Conservation (phyloP, 2,113 vertebrate genomes). For the Xiphias gladius region DNA sequence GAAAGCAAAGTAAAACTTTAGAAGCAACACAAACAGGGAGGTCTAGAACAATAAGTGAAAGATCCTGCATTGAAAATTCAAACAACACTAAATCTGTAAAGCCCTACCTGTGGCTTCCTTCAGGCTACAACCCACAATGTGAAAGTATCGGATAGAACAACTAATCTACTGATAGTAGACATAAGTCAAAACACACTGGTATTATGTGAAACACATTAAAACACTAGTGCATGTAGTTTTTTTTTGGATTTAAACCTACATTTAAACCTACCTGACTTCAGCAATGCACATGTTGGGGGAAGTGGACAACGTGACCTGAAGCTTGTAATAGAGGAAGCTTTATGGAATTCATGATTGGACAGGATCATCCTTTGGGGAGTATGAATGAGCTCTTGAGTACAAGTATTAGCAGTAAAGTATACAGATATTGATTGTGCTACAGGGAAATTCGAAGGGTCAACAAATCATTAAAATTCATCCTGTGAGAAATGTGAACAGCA, state of each 20-base stretch:
- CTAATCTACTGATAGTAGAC: background rate
- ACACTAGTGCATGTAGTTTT: background rate
- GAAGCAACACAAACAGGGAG: constrained; percentile 5
- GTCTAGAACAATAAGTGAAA: constrained; percentile 15
- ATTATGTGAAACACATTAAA: background rate
- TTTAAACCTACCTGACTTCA: no score
- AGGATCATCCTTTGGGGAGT: constrained; percentile 10
- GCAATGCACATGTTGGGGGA: background rate
- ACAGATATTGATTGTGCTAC: background rate
- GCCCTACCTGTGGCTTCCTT: background rate
- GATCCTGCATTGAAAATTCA: constrained; percentile 39
- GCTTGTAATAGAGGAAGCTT: background rate
- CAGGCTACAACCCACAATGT: background rate
- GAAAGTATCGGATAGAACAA: constrained; percentile 1
- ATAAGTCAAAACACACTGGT: background rate
- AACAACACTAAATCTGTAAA: constrained; percentile 8
- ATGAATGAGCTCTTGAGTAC: background rate
- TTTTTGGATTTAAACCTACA: background rate
- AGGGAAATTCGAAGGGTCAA: background rate
- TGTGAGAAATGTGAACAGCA: background rate
- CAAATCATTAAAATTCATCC: background rate
- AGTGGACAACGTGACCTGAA: background rate
- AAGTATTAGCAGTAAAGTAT: background rate
- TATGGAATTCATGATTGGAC: background rate
- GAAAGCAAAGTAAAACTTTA: constrained; percentile 20